A percentile compares a stretch with the other conserved stretches of the same genome.
Conservation (phyloP, 2,888 invertebrate genomes). For the Gortyna flavago region DNA sequence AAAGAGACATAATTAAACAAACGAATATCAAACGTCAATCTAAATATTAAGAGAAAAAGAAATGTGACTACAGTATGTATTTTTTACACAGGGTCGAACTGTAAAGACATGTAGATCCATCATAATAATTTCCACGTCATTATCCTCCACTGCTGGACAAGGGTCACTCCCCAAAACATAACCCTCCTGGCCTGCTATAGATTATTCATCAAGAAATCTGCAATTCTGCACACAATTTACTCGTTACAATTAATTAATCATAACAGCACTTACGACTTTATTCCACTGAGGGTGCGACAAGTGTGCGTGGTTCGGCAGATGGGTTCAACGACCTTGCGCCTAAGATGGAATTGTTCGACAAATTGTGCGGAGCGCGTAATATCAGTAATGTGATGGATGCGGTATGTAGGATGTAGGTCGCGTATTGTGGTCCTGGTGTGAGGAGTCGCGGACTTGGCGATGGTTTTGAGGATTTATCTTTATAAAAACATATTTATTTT, state of each 20-base stretch:
- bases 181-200: background rate
- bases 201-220: constrained; percentile 23
- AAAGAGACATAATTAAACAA: background rate
- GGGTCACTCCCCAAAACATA: background rate
- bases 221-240: constrained; percentile 20
- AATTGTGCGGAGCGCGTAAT: constrained; percentile 50
- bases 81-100: background rate
- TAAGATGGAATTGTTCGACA: constrained; percentile 70
- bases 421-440: constrained; percentile 30
- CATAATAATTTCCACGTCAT: background rate
- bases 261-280: constrained; percentile 27
- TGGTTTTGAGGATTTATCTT: background rate
- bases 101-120: no score
- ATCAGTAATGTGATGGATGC: constrained; percentile 57
- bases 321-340: constrained; percentile 72
- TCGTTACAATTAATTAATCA: constrained; percentile 39
- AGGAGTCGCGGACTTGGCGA: constrained; percentile 7
- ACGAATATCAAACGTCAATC: background rate
- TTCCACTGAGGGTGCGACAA: constrained; percentile 37
- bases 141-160: background rate
- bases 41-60: background rate
- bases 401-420: constrained; percentile 66
- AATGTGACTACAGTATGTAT: background rate
- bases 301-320: constrained; percentile 50
- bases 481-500: background rate